Evolutionary conservation across 2,797 vertebrate genomes (phyloP).

Genomic region (Melanitta fusca): DNA sequence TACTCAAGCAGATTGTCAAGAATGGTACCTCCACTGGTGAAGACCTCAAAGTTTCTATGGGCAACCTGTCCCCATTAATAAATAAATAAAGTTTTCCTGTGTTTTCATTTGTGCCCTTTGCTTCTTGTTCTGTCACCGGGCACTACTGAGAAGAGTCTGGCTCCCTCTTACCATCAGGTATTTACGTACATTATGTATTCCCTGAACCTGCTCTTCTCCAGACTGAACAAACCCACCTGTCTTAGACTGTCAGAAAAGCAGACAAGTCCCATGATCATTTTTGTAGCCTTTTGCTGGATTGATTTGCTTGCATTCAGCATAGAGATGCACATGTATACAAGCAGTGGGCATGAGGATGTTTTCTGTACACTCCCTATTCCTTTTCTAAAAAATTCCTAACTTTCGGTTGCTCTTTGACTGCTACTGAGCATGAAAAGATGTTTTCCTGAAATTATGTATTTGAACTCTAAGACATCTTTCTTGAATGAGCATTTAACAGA

Average conservation of each 20-base stretch:
- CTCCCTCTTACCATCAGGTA: background rate
- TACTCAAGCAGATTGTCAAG: background rate
- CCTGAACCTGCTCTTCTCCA: background rate
- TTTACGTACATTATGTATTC: fast-evolving
- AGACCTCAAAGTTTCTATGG: background rate
- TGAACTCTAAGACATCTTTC: background rate
- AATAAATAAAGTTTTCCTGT: too few relatives aligned
- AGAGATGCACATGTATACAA: background rate
- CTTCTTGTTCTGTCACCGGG: background rate
- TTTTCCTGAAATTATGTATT: background rate
- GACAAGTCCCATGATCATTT: background rate
- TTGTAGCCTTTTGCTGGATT: background rate
- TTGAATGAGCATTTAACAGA: background rate
- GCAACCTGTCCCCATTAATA: background rate
- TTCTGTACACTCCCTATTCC: background rate
- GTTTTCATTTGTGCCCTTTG: background rate
- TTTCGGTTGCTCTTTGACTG: background rate
- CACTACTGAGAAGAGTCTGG: background rate
- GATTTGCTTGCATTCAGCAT: background rate
- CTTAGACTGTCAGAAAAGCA: background rate
- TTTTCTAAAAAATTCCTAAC: background rate
- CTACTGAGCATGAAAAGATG: background rate
- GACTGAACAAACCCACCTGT: background rate
- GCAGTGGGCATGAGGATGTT: background rate
- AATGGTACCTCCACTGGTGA: background rate